phyloP scores from a whole-genome alignment of 2,888 invertebrate species.

The Cremastinae sp. region DNA sequence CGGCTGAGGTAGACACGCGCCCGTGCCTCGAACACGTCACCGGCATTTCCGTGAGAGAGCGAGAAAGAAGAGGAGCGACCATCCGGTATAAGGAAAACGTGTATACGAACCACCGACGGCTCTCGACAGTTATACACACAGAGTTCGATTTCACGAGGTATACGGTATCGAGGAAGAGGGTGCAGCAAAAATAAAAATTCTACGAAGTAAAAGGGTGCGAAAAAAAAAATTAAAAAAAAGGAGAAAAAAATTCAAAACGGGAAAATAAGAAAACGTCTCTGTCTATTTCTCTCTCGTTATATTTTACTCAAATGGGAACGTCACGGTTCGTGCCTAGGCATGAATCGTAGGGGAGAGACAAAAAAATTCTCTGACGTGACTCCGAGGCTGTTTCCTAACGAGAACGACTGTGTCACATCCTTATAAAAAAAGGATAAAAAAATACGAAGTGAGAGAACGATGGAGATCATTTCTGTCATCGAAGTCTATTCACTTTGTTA shows the following conservation, averaged over 20 bases:
- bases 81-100: slow-evolving; percentile 5
- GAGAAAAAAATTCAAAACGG: slow-evolving; percentile 6
- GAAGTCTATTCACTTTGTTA: neutral
- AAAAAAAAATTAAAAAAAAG: slow-evolving; percentile 11
- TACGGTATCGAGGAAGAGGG: too few relatives aligned
- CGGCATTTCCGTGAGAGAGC: slow-evolving; percentile 20
- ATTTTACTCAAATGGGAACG: slow-evolving; percentile 27
- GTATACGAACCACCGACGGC: slow-evolving; percentile 1
- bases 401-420: slow-evolving; percentile 12
- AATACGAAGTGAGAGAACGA: neutral
- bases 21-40: slow-evolving; percentile 39
- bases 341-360: slow-evolving; percentile 33
- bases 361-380: slow-evolving; percentile 41
- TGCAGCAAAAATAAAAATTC: slow-evolving; percentile 7
- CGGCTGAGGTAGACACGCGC: slow-evolving; percentile 57
- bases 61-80: slow-evolving; percentile 11
- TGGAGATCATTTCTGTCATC: neutral
- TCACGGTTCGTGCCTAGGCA: slow-evolving; percentile 48
- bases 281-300: slow-evolving; percentile 13
- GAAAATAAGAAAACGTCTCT: slow-evolving; percentile 35
- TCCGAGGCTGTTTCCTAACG: slow-evolving; percentile 26
- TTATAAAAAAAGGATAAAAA: slow-evolving; percentile 21
- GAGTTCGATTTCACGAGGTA: slow-evolving; percentile 33
- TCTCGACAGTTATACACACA: slow-evolving; percentile 21
- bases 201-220: slow-evolving; percentile 13